Conservation (phyloP, 2,797 vertebrate species). For the Labroides dimidiatus region DNA sequence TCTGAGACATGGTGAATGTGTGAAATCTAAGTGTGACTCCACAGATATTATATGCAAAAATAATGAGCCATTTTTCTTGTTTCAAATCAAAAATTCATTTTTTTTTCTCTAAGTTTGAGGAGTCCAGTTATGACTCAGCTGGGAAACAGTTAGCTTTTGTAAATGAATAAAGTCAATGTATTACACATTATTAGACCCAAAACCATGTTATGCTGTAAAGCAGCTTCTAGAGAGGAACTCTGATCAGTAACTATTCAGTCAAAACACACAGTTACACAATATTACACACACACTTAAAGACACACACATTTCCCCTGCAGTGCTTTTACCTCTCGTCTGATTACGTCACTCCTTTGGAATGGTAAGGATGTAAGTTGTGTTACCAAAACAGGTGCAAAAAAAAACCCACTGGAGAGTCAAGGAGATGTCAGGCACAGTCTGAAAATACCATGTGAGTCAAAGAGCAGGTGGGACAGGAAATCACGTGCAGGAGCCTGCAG, state of each 20-base stretch:
- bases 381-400: not conserved
- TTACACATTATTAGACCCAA: no score
- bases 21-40: no score
- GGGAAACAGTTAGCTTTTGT: not conserved
- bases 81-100: no score
- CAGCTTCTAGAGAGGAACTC: not conserved
- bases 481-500: not conserved
- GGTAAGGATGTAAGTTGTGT: not conserved
- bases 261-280: no score
- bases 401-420: not conserved
- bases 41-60: no score
- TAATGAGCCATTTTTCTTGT: no score
- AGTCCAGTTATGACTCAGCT: slow-evolving; percentile 6
- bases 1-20: no score
- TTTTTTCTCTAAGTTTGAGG: slow-evolving; percentile 11
- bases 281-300: not conserved
- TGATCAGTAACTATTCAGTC: not conserved
- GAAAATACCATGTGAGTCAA: not conserved
- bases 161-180: slow-evolving; percentile 6
- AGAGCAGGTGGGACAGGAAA: not conserved
- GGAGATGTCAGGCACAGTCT: not conserved
- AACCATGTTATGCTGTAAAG: not conserved
- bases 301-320: not conserved
- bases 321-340: not conserved
- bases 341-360: not conserved